These are phyloP conservation scores for Etheostoma cragini DNA, from an alignment of 2,113 vertebrate genomes.

Conservation along the genomic window DNA sequence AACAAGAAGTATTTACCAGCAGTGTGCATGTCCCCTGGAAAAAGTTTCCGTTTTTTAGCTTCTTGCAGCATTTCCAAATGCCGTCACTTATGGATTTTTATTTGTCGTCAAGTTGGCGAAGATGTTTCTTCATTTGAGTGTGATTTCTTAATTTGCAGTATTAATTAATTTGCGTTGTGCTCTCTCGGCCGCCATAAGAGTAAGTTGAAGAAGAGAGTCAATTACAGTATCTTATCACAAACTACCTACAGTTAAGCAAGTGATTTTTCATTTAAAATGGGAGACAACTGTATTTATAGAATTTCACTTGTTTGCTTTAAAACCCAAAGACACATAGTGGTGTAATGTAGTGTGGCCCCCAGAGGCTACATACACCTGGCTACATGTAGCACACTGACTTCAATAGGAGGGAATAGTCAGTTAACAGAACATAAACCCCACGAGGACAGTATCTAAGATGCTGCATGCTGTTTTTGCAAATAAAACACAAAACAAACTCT, in stretches of 20 bases:
- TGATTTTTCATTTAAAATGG: not conserved
- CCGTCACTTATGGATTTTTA: too few relatives aligned
- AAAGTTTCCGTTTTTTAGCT: too few relatives aligned
- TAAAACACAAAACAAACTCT: not conserved
- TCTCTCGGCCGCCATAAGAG: too few relatives aligned
- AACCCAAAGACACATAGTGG: not conserved
- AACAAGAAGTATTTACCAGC: too few relatives aligned
- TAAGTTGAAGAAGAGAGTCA: not conserved
- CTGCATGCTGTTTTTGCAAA: not conserved
- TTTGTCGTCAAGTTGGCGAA: too few relatives aligned
- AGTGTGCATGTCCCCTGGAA: too few relatives aligned
- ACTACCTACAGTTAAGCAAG: not conserved
- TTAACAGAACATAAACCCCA: too few relatives aligned
- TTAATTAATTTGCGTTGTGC: too few relatives aligned
- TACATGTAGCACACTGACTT: not conserved
- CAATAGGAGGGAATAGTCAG: not conserved
- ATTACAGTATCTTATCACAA: not conserved
- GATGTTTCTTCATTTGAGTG: too few relatives aligned
- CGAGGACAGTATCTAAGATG: not conserved
- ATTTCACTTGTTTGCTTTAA: not conserved
- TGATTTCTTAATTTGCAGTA: too few relatives aligned
- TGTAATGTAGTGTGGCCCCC: not conserved
- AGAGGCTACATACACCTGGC: not conserved
- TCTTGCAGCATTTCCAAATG: too few relatives aligned
- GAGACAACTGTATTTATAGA: not conserved